Evolutionary conservation across 2,888 invertebrate species (phyloP), one percentile per base, ranked within the genome.

Genomic region (Hypomecis punctinalis): DNA sequence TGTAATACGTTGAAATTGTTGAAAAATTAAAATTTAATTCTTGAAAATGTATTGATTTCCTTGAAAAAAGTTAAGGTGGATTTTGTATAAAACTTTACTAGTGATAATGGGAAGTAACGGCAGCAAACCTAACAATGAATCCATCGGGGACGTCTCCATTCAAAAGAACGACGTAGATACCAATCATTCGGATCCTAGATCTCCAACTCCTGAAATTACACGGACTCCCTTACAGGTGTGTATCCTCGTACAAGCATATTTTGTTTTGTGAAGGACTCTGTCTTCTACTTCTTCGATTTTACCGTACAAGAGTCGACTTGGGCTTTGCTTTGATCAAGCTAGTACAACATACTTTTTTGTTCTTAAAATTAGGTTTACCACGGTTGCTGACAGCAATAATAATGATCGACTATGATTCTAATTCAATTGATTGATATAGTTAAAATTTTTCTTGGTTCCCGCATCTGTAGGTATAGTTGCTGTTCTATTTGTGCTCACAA

Each of bases 211-310:
- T 57, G 93, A 94, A 80, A 94, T 95, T 72, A 81, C 89, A 64
- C 84, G 95, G 66, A 95, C 95, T 54, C 95, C 95, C 47, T 83
- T 95, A 72, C 93, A 94, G 87, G 95, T 94, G 89, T 79, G 76
- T 78, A 63, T 43, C 49, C 36, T 49, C 60, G 61, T 63, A 6
- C 39, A 39, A 40, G 23, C 6, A 40, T 40, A 40, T 40, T 40
- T 40, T 40, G 23, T 23, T 23, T 23, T 23, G 23, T 23, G 23
- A 23, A 23, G 3, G 23, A 23, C 3, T 23, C 23, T 23, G 23
- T 23, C 23, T 23, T 23, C 23, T 3, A 2, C 23, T 23, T 23
- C 23, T 3, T 1, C 23, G 23, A 23, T 23, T 23, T 23, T 23
- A 23, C 23, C 23, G 23, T 23, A 23, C 23, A 23, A 23, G n/a